phyloP scores from a whole-genome alignment of 2,888 invertebrate genomes.

The Dyspetes luteomarginatus region DNA sequence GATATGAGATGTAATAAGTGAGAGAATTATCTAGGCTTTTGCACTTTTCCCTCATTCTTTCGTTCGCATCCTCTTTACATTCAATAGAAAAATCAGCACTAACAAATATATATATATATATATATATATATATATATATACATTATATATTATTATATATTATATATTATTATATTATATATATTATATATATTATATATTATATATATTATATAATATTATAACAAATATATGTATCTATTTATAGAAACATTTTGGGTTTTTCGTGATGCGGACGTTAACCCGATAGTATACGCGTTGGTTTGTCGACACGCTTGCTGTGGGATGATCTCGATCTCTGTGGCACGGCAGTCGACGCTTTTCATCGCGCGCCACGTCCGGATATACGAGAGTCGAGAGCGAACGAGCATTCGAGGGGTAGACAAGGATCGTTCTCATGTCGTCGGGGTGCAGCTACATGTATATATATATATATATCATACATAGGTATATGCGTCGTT shows the following conservation, averaged over 20 bases:
- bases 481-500: too few species aligned
- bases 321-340: conserved; percentile 42
- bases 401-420: conserved; percentile 62
- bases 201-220: too few species aligned
- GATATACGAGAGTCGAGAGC: conserved; percentile 24
- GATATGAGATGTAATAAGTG: too few species aligned
- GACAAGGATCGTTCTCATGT: conserved; percentile 72
- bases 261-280: conserved; percentile 12
- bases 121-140: too few species aligned
- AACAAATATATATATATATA: neutral
- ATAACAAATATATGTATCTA: neutral
- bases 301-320: neutral
- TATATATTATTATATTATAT: too few species aligned
- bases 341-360: conserved; percentile 24
- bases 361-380: conserved; percentile 30
- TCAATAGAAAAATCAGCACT: conserved; percentile 11
- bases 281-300: conserved; percentile 29
- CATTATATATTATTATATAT: too few species aligned
- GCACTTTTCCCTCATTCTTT: conserved; percentile 9
- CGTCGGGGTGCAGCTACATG: conserved; percentile 33
- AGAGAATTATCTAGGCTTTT: conserved; percentile 33
- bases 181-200: too few species aligned
- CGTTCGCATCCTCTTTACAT: conserved; percentile 1
- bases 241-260: neutral
- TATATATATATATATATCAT: conserved; percentile 3